These are phyloP conservation scores for Melikaiella ostensackeni DNA, from an alignment of 2,888 invertebrate species.

Conservation along the genomic window DNA sequence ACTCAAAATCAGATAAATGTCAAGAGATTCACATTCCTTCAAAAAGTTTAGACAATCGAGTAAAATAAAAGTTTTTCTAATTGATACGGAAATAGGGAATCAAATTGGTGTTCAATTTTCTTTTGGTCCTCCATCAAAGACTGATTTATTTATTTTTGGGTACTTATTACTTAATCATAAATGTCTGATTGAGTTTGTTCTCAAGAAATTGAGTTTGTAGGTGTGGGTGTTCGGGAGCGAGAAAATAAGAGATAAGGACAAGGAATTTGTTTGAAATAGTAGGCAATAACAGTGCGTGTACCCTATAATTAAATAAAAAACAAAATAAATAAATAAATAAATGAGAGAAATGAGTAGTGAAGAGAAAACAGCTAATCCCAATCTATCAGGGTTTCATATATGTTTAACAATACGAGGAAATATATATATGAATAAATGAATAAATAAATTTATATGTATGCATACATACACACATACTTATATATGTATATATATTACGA, in stretches of 20 bases:
- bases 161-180: neutral
- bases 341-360: slow-evolving; percentile 44
- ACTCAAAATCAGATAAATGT: slow-evolving; percentile 20
- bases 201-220: neutral
- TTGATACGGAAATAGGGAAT: neutral
- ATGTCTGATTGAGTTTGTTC: neutral
- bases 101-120: neutral
- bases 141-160: neutral
- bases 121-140: neutral
- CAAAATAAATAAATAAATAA: slow-evolving; percentile 17
- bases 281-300: slow-evolving; percentile 51
- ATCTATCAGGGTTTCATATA: slow-evolving; percentile 74
- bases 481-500: slow-evolving; percentile 71
- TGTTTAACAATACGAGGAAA: slow-evolving; percentile 68
- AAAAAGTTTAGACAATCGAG: slow-evolving; percentile 8
- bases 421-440: slow-evolving; percentile 54
- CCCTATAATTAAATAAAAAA: slow-evolving; percentile 56
- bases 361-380: slow-evolving; percentile 64
- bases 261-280: slow-evolving; percentile 46
- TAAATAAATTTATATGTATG: slow-evolving; percentile 57
- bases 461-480: slow-evolving; percentile 63
- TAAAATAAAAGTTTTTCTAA: neutral
- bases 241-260: slow-evolving; percentile 27
- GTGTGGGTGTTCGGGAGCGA: slow-evolving; percentile 3
- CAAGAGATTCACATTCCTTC: neutral